Percentiles rank a stretch among this genome's conserved stretches.
These are phyloP conservation scores for Amblyjoppa proteus DNA, from an alignment of 2,888 invertebrate genomes.

Conservation along the genomic window DNA sequence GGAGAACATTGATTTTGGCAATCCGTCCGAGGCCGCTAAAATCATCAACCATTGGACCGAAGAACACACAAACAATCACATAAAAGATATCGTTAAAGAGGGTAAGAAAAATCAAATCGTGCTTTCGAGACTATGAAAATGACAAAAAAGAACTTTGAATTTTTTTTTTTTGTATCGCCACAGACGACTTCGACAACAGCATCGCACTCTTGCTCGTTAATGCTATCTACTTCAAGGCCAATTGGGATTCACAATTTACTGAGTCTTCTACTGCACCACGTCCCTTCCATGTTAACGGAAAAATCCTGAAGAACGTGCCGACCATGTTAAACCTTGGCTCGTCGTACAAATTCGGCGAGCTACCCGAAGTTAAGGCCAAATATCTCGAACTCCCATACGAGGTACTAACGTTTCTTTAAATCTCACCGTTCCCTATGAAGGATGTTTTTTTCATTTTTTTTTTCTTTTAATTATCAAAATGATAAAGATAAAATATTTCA, in stretches of 20 bases:
- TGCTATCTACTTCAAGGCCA: conserved; percentile 94
- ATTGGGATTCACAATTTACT: conserved; percentile 90
- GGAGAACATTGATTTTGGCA: conserved; percentile 88
- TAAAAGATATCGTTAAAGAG: conserved; percentile 90
- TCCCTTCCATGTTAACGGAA: conserved; percentile 88
- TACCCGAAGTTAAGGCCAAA: conserved; percentile 87
- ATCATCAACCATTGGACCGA: conserved; percentile 94
- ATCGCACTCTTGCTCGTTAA: conserved; percentile 92
- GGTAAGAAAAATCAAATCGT: conserved; percentile 76
- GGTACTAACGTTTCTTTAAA: conserved; percentile 74
- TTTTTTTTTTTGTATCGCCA: not conserved
- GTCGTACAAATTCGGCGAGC: conserved; percentile 85
- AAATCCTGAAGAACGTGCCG: conserved; percentile 87
- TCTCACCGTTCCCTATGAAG: not conserved
- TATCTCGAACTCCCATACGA: conserved; percentile 91
- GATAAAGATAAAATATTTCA: not conserved
- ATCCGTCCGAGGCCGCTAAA: conserved; percentile 83
- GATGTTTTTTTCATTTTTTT: not conserved
- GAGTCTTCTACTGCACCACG: conserved; percentile 77
- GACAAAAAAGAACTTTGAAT: no score
- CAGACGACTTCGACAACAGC: conserved; percentile 86
- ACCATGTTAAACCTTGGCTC: conserved; percentile 90
- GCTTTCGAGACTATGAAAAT: not conserved
- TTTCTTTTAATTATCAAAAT: not conserved
- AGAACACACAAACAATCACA: conserved; percentile 92